Conservation (phyloP, 1,140 invertebrate genomes). For the Drosophila aff. region DNA sequence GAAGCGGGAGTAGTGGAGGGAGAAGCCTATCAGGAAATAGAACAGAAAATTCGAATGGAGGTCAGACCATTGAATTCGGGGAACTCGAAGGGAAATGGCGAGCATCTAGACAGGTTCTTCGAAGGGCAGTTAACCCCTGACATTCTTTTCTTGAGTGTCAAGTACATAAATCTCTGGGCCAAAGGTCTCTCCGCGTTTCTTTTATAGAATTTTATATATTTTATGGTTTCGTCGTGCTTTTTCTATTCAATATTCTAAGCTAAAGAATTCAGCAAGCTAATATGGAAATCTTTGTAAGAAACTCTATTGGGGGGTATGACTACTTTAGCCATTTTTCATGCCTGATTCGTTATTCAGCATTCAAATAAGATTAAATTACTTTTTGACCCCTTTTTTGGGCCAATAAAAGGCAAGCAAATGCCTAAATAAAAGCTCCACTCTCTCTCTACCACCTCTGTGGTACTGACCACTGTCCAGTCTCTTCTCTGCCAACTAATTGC, state of each 20-base stretch:
- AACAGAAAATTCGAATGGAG: slow-evolving; percentile 12
- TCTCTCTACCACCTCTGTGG: not conserved
- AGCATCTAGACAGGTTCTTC: not conserved
- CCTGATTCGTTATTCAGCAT: not conserved
- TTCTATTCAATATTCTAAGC: not conserved
- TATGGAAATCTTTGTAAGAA: not conserved
- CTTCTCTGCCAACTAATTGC: slow-evolving; percentile 73
- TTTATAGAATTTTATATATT: slow-evolving; percentile 1
- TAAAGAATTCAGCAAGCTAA: not conserved
- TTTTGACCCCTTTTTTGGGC: slow-evolving; percentile 4
- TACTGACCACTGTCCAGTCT: slow-evolving; percentile 12
- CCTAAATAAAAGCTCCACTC: slow-evolving; percentile 22
- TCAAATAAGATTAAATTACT: slow-evolving; percentile 9
- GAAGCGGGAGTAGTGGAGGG: not conserved
- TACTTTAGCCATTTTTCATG: not conserved
- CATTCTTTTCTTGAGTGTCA: not conserved
- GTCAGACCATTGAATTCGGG: slow-evolving; percentile 30
- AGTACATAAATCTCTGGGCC: not conserved
- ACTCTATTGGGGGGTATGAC: no score
- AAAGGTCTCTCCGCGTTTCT: not conserved
- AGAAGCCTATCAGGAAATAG: slow-evolving; percentile 10
- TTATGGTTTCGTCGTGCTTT: not conserved
- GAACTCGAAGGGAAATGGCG: not conserved
- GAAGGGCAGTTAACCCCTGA: slow-evolving; percentile 11
- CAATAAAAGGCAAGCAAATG: slow-evolving; percentile 15